Percentiles rank a stretch among this genome's conserved stretches.
Conservation (phyloP, 2,888 invertebrate species). For the Mamestra brassicae region DNA sequence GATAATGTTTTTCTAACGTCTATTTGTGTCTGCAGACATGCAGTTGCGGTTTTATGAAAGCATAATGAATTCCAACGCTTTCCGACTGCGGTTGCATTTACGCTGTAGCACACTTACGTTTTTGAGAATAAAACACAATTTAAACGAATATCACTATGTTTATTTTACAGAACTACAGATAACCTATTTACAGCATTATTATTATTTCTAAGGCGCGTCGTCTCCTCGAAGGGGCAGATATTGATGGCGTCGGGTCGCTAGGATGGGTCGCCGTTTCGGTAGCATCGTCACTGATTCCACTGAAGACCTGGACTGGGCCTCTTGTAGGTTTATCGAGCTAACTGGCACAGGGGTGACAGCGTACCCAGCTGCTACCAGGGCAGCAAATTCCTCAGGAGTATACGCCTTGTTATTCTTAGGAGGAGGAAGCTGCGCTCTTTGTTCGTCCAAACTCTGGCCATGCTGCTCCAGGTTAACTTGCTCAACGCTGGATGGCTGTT, state of each 20-base stretch:
- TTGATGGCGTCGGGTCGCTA: slow-evolving; percentile 82
- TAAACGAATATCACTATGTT: slow-evolving; percentile 78
- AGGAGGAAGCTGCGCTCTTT: slow-evolving; percentile 85
- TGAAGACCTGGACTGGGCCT: slow-evolving; percentile 84
- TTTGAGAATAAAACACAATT: slow-evolving; percentile 57
- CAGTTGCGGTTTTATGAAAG: slow-evolving; percentile 55
- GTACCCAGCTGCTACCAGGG: slow-evolving; percentile 88
- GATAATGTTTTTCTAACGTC: slow-evolving; percentile 28
- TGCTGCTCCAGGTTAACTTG: slow-evolving; percentile 78
- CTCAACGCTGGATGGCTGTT: slow-evolving; percentile 70
- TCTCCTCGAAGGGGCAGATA: slow-evolving; percentile 87
- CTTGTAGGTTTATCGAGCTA: slow-evolving; percentile 76
- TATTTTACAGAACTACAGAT: slow-evolving; percentile 80
- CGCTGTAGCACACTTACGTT: slow-evolving; percentile 10
- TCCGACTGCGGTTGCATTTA: slow-evolving; percentile 41
- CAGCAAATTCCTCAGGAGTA: slow-evolving; percentile 89
- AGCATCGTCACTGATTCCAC: slow-evolving; percentile 75
- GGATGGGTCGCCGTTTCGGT: slow-evolving; percentile 71
- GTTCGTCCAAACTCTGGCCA: slow-evolving; percentile 82
- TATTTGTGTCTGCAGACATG: slow-evolving; percentile 32
- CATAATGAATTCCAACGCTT: slow-evolving; percentile 48
- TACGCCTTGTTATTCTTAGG: slow-evolving; percentile 89
- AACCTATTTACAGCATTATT: slow-evolving; percentile 81
- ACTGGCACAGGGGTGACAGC: slow-evolving; percentile 89
- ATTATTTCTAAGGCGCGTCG: slow-evolving; percentile 83